phyloP scores from a whole-genome alignment of 2,888 invertebrate genomes.

The Clusia tigrina region DNA sequence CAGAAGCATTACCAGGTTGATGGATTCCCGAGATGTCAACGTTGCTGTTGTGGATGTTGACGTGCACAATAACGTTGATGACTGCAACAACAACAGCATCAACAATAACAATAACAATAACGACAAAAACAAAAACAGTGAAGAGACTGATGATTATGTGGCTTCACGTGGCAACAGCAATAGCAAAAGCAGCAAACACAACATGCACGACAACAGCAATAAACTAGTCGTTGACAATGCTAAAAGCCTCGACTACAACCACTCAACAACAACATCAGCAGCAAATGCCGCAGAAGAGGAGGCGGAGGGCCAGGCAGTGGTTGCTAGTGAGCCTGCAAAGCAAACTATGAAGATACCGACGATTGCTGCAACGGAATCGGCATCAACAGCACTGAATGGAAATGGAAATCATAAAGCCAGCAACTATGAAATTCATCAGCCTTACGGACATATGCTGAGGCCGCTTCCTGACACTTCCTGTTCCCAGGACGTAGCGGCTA shows the following conservation, averaged over 20 bases:
- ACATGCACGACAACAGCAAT: conserved; percentile 44
- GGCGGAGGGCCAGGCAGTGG: neutral
- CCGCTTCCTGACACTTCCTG: conserved; percentile 29
- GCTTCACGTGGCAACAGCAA: conserved; percentile 18
- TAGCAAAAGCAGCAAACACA: conserved; percentile 1
- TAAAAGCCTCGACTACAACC: conserved; percentile 64
- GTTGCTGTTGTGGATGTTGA: conserved; percentile 42
- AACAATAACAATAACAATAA: conserved; percentile 40
- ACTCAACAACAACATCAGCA: conserved; percentile 62
- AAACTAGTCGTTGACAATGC: conserved; percentile 52
- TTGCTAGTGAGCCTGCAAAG: too few species aligned
- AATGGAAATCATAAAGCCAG: conserved; percentile 58
- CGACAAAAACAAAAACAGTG: conserved; percentile 36
- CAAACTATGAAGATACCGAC: too few species aligned
- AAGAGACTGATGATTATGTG: conserved; percentile 20
- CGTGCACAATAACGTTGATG: conserved; percentile 49
- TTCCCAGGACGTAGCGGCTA: conserved; percentile 15
- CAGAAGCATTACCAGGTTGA: conserved; percentile 47
- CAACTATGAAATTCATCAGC: conserved; percentile 61
- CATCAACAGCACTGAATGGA: conserved; percentile 15
- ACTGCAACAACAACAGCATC: conserved; percentile 37
- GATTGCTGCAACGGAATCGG: conserved; percentile 9
- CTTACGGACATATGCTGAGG: conserved; percentile 7
- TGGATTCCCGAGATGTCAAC: conserved; percentile 65
- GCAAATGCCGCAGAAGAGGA: conserved; percentile 10